These are phyloP conservation scores for Cataglyphis albicans DNA, from an alignment of 2,888 invertebrate genomes.

Conservation along the genomic window DNA sequence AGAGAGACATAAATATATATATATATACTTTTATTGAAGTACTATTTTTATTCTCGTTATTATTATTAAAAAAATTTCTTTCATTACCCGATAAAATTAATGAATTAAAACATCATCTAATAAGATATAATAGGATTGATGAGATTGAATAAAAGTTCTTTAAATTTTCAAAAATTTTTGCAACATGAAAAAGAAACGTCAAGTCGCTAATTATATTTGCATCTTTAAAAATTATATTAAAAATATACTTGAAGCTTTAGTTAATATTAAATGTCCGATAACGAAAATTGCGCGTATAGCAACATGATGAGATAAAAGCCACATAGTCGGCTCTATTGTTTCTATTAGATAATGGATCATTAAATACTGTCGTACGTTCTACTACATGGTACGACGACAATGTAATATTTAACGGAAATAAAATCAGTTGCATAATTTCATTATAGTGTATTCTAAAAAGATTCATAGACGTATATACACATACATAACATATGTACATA, in stretches of 20 bases:
- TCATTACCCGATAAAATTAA: neutral
- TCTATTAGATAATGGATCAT: constrained; percentile 78
- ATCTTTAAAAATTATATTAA: neutral
- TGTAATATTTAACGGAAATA: constrained; percentile 49
- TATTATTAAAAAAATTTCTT: constrained; percentile 24
- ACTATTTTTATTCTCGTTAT: constrained; percentile 7
- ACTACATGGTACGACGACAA: constrained; percentile 54
- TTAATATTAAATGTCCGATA: constrained; percentile 38
- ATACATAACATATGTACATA: neutral
- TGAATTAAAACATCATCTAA: neutral
- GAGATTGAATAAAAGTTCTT: neutral
- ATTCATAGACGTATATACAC: neutral
- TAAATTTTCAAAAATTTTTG: neutral
- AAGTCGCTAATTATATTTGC: neutral
- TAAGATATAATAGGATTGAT: neutral
- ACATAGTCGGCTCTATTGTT: constrained; percentile 63
- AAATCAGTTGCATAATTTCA: constrained; percentile 22
- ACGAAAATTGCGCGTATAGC: constrained; percentile 30
- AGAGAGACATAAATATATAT: neutral
- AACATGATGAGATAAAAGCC: constrained; percentile 36
- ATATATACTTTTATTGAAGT: neutral
- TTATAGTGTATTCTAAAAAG: neutral
- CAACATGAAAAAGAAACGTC: neutral
- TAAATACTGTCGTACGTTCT: constrained; percentile 68
- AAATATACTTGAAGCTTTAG: neutral